Conservation (phyloP, 2,888 invertebrate species). For the Mimachlamys varia region DNA sequence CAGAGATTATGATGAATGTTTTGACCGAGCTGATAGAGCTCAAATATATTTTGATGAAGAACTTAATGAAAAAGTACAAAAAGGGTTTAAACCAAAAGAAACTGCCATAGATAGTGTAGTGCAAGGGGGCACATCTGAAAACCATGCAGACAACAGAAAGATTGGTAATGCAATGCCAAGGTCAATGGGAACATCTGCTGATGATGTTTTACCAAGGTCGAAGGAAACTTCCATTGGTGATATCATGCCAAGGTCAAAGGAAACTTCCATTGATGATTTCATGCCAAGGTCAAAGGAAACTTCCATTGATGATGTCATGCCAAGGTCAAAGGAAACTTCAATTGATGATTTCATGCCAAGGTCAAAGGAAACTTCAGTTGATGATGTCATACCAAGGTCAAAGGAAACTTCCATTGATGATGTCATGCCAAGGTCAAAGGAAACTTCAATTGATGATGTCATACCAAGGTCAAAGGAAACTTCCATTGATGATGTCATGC, state of each 20-base stretch:
- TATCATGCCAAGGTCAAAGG: not conserved
- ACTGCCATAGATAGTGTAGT: no score
- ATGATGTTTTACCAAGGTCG: not conserved
- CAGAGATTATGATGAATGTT: not conserved
- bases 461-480: not conserved
- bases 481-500: not conserved
- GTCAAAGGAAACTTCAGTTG: not conserved
- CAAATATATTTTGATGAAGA: not conserved
- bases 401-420: not conserved
- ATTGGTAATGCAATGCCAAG: not conserved
- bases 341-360: not conserved
- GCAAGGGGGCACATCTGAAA: no score
- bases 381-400: not conserved
- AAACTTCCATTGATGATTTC: not conserved
- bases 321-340: not conserved
- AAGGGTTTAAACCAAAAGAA: no score
- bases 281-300: constrained; percentile 14
- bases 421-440: not conserved
- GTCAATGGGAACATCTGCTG: not conserved
- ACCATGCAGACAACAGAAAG: not conserved
- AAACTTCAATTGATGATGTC: not conserved
- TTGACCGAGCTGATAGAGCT: not conserved
- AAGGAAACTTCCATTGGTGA: not conserved
- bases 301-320: not conserved
- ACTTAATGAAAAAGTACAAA: no score